phyloP scores from a whole-genome alignment of 2,888 invertebrate genomes.

The Parnassius orleans region DNA sequence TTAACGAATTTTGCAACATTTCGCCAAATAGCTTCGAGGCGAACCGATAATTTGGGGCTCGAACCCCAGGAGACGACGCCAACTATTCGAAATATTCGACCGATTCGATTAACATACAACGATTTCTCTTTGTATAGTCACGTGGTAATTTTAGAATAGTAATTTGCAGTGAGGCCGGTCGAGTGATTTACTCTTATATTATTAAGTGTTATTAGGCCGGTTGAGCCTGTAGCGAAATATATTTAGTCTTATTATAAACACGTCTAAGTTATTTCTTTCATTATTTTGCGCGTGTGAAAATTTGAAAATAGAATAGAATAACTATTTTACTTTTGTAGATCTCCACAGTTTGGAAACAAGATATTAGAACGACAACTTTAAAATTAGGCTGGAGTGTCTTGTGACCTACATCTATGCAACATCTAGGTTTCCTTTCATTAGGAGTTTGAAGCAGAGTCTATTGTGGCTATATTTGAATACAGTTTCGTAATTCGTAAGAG shows the following conservation, averaged over 20 bases:
- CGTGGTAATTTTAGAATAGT: slow-evolving; percentile 27
- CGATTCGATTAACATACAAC: slow-evolving; percentile 61
- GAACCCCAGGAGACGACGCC: slow-evolving; percentile 52
- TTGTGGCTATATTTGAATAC: slow-evolving; percentile 16
- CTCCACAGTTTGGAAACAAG: slow-evolving; percentile 1
- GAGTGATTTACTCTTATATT: slow-evolving; percentile 15
- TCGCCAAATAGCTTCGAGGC: slow-evolving; percentile 64
- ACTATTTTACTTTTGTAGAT: neutral
- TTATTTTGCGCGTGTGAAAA: slow-evolving; percentile 9
- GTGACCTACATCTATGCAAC: slow-evolving; percentile 18
- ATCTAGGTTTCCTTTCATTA: slow-evolving; percentile 25
- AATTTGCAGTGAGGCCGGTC: slow-evolving; percentile 11
- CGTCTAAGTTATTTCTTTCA: neutral
- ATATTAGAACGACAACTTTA: slow-evolving; percentile 9
- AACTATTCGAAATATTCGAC: slow-evolving; percentile 40
- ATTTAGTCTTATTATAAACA: slow-evolving; percentile 5
- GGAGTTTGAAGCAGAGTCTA: slow-evolving; percentile 19
- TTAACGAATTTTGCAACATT: slow-evolving; percentile 68
- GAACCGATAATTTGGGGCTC: slow-evolving; percentile 71
- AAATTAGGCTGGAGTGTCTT: slow-evolving; percentile 8
- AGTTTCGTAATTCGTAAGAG: slow-evolving; percentile 9
- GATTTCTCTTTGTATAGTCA: slow-evolving; percentile 45
- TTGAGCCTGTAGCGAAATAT: slow-evolving; percentile 19
- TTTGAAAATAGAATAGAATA: neutral
- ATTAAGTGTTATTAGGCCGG: slow-evolving; percentile 20